Base-by-base conservation (phyloP, 1,140 invertebrate genomes). In the Aphis craccivora region DNA sequence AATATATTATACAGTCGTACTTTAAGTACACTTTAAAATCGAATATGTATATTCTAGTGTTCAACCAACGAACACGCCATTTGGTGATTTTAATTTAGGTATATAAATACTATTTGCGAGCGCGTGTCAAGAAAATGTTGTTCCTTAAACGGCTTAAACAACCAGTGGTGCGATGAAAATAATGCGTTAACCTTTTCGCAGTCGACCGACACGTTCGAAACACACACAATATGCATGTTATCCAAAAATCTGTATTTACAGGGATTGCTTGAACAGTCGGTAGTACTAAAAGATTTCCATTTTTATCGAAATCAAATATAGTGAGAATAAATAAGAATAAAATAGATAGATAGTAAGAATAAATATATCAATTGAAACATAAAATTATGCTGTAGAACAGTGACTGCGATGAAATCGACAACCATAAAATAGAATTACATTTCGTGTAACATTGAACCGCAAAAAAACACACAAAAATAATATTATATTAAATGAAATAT, bases 1-100 rank as follows among this genome's bases (percentile, higher is more conserved):
- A 76, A 76, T 76, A 76, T n/a, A 76, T 76, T 76, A 76, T n/a
- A 76, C 60, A 76, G n/a, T 76, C 60, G 60, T 76, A 76, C 60
- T n/a, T n/a, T n/a, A 76, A 76, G 30, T n/a, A 76, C 60, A 76
- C 60, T 76, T 76, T 76, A 76, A 76, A 76, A n/a, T 76, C 60
- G 30, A 76, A 76, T n/a, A n/a, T 76, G 55, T 60, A 30, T 30
- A 76, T 20, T 76, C 30, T 2, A 76, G 30, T 76, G 60, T 76
- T n/a, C 60, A 14, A 76, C 60, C 60, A 11, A 86, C 22, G 37
- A 86, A 86, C 84, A 86, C 84, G 84, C 84, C 25, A 86, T 86
- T 86, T n/a, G 40, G 84, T 45, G 37, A 86, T 86, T 86, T 86
- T 45, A 86, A 86, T 86, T 86, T 86, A 37, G 18, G 35, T n/a